Evolutionary conservation across 23 tunicate genomes (phyloP).

Genomic region (Corella eumyota): DNA sequence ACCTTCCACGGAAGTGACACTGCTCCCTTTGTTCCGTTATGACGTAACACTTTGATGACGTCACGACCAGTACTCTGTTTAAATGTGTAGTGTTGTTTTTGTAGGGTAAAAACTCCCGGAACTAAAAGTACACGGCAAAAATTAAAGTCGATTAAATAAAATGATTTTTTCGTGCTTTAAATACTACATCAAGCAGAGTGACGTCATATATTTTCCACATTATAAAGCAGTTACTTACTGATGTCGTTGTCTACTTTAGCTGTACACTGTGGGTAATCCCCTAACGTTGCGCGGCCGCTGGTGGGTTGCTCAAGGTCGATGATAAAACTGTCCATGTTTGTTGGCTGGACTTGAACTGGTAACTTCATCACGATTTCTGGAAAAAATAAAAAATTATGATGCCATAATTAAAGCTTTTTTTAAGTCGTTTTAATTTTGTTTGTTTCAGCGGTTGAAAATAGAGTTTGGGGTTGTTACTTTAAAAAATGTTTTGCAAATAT

Average conservation of each 20-base stretch:
- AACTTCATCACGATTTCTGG: conserved; percentile 34
- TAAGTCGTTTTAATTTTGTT: too few species aligned
- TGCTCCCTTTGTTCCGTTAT: conserved; percentile 53
- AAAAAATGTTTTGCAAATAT: too few species aligned
- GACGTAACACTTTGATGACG: conserved; percentile 42
- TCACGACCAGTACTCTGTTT: conserved; percentile 58
- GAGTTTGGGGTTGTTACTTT: too few species aligned
- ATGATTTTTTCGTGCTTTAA: not conserved
- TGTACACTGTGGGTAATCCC: conserved; percentile 48
- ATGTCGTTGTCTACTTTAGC: conserved; percentile 68
- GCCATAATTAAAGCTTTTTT: not conserved
- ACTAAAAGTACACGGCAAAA: conserved; percentile 10
- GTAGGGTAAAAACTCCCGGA: conserved; percentile 50
- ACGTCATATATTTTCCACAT: not conserved
- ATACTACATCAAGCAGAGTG: not conserved
- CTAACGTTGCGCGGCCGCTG: conserved; percentile 62
- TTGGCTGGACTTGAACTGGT: conserved; percentile 37
- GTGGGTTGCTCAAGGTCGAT: conserved; percentile 75
- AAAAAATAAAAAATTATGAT: not conserved
- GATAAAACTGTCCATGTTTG: conserved; percentile 31
- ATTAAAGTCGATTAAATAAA: not conserved
- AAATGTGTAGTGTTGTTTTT: conserved; percentile 38
- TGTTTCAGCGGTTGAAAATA: too few species aligned
- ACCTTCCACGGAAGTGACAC: conserved; percentile 89
- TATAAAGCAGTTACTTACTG: conserved; percentile 25